These are phyloP conservation scores for Micrastur ruficollis DNA, from an alignment of 2,797 vertebrate genomes.

Conservation along the genomic window DNA sequence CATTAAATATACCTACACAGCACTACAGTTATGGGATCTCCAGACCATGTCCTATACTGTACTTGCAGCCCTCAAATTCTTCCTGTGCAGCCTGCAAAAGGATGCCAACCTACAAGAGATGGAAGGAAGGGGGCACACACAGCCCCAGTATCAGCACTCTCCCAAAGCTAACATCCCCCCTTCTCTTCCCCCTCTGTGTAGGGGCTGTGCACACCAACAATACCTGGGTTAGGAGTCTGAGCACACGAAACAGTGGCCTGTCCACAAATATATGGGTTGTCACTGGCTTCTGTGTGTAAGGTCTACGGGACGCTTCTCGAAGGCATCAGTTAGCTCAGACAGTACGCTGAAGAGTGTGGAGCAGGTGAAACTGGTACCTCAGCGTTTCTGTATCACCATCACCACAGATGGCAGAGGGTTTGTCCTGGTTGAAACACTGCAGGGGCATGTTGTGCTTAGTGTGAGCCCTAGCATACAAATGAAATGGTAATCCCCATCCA, in stretches of 20 bases:
- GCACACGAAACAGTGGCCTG: neutral
- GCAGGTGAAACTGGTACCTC: neutral
- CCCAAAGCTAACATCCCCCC: neutral
- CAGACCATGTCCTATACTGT: neutral
- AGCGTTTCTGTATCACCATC: neutral
- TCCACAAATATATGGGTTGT: neutral
- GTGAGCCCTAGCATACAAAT: neutral
- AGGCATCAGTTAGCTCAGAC: neutral
- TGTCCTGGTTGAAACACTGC: neutral
- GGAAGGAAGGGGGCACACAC: neutral
- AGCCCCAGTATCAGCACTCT: neutral
- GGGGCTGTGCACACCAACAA: neutral
- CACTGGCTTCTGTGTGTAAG: neutral
- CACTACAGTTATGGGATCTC: neutral
- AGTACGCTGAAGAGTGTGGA: neutral
- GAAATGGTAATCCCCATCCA: neutral
- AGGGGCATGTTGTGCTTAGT: neutral
- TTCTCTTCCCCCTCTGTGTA: accelerated
- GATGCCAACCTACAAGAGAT: accelerated
- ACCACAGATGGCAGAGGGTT: neutral
- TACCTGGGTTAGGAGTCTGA: accelerated
- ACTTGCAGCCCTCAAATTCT: neutral
- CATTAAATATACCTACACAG: neutral
- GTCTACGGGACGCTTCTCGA: neutral
- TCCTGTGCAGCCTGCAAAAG: neutral